Evolutionary conservation across 2,113 vertebrate species (phyloP).

Genomic region (Oceanites oceanicus): DNA sequence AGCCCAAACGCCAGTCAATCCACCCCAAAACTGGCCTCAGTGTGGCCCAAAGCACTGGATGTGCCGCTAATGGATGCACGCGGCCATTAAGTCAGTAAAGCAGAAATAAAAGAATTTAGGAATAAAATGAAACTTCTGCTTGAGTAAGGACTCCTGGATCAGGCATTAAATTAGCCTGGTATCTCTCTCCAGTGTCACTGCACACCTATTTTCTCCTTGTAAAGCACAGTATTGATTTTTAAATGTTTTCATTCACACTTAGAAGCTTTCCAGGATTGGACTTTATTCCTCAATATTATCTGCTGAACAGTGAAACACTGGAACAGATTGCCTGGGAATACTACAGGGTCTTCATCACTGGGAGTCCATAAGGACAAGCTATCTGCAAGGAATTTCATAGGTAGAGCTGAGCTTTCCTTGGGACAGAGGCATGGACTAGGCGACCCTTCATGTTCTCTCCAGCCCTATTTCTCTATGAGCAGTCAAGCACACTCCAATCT

Average conservation of each 20-base stretch:
- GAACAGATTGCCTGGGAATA: not conserved
- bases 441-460: not conserved
- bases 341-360: not conserved
- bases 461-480: not conserved
- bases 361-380: not conserved
- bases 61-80: not conserved
- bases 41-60: not conserved
- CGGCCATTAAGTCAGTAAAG: not conserved
- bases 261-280: conserved; percentile 36
- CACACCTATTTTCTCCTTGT: conserved; percentile 47
- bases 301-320: not conserved
- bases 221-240: conserved; percentile 52
- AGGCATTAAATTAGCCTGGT: not conserved
- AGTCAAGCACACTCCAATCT: not conserved
- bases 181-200: not conserved
- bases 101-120: conserved; percentile 29
- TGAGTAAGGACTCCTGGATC: not conserved
- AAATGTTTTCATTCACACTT: conserved; percentile 56
- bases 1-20: not conserved
- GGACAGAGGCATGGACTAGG: not conserved
- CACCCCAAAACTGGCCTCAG: not conserved
- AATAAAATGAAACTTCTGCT: conserved; percentile 39
- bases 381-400: not conserved
- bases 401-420: not conserved
- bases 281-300: conserved; percentile 38